A percentile compares a stretch with the other conserved stretches of the same genome.
These are phyloP conservation scores for Knipowitschia caucasica DNA, from an alignment of 2,797 vertebrate species.

Conservation along the genomic window DNA sequence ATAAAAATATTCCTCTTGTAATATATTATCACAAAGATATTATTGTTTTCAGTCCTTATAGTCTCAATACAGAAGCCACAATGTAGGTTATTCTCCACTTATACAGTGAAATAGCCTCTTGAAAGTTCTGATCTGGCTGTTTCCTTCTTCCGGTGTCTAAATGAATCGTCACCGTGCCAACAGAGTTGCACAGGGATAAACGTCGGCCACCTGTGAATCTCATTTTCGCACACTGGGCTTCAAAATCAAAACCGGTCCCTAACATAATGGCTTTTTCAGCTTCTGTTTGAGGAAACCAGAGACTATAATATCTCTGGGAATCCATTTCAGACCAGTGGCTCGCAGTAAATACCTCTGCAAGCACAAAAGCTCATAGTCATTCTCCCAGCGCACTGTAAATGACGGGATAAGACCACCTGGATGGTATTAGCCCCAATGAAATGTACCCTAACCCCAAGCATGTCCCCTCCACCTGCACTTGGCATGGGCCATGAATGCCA, in stretches of 20 bases:
- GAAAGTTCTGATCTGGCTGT: too few species aligned
- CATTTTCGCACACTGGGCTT: neutral
- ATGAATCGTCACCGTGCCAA: neutral
- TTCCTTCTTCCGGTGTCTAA: too few species aligned
- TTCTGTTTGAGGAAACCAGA: slow-evolving; percentile 8
- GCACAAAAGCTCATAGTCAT: slow-evolving; percentile 31
- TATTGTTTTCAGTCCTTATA: too few species aligned
- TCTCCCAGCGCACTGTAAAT: slow-evolving; percentile 32
- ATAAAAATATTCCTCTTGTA: too few species aligned
- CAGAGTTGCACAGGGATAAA: neutral
- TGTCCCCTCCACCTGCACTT: slow-evolving; percentile 60
- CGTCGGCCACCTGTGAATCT: neutral
- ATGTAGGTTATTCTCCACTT: too few species aligned
- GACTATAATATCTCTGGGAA: slow-evolving; percentile 20
- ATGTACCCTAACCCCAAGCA: slow-evolving; percentile 26
- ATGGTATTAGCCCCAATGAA: slow-evolving; percentile 38
- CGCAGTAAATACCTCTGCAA: slow-evolving; percentile 28
- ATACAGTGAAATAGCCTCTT: too few species aligned
- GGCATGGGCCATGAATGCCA: slow-evolving; percentile 66
- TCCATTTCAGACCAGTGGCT: slow-evolving; percentile 34
- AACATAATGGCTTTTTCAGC: slow-evolving; percentile 4
- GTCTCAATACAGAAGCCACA: too few species aligned
- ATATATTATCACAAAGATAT: too few species aligned
- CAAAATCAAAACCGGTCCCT: neutral
- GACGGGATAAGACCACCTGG: slow-evolving; percentile 65